Conservation (phyloP, 2,797 vertebrate genomes). For the Danio aesculapii region DNA sequence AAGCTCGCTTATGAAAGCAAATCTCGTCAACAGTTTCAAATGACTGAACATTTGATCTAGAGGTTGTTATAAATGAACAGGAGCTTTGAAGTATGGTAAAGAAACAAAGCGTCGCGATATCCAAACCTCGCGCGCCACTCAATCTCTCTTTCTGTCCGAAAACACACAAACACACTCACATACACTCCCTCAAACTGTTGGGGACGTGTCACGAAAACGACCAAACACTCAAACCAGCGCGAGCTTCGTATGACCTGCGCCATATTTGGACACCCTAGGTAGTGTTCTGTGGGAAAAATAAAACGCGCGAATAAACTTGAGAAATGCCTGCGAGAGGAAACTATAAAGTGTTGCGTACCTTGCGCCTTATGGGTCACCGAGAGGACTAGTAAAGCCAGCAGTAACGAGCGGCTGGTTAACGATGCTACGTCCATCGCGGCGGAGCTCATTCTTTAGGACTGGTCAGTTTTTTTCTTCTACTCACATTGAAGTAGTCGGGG, state of each 20-base stretch:
- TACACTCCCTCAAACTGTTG: constrained; percentile 10
- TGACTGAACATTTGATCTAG: constrained; percentile 27
- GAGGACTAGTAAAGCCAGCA: constrained; percentile 35
- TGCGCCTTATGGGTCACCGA: constrained; percentile 10
- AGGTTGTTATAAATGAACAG: constrained; percentile 26
- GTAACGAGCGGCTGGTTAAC: constrained; percentile 32
- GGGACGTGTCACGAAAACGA: constrained; percentile 16
- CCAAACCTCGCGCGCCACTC: constrained; percentile 30
- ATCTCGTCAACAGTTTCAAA: constrained; percentile 19
- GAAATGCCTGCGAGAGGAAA: background rate
- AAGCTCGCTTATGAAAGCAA: background rate
- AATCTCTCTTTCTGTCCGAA: constrained; percentile 1
- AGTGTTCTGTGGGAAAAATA: constrained; percentile 48
- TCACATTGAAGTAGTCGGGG: constrained; percentile 58
- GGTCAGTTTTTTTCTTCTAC: constrained; percentile 49
- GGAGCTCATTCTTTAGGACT: constrained; percentile 36
- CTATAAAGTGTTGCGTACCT: constrained; percentile 43
- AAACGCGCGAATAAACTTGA: constrained; percentile 45
- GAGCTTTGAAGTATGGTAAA: constrained; percentile 32
- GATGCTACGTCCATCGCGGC: constrained; percentile 43
- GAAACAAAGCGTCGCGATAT: constrained; percentile 36
- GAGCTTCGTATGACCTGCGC: constrained; percentile 61
- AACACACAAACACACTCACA: background rate
- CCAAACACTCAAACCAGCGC: constrained; percentile 56
- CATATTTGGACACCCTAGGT: constrained; percentile 62